Conservation (phyloP, 2,113 vertebrate genomes). For the Regulus satrapa region DNA sequence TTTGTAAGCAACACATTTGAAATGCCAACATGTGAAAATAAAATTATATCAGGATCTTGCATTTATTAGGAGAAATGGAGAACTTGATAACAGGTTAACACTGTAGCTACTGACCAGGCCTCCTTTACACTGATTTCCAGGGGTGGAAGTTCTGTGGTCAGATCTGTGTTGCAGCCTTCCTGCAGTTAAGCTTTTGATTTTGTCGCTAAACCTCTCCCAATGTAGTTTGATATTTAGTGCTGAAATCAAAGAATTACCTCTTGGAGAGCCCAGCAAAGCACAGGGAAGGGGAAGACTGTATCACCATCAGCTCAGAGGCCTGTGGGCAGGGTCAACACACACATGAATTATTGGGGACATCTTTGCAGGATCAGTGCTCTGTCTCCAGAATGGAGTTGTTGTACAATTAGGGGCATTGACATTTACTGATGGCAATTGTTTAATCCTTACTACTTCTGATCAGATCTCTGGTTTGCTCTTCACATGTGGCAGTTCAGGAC, state of each 20-base stretch:
- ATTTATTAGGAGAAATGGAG: background rate
- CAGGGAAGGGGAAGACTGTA: background rate
- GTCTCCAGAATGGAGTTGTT: background rate
- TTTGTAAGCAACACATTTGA: slow-evolving; percentile 49
- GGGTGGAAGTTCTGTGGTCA: background rate
- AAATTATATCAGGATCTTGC: background rate
- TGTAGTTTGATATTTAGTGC: background rate
- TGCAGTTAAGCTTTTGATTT: background rate
- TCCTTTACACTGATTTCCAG: background rate
- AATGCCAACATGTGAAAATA: slow-evolving; percentile 61
- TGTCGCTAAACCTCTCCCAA: background rate
- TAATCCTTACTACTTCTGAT: background rate
- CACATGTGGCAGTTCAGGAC: background rate
- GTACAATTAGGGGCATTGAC: background rate
- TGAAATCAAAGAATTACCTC: background rate
- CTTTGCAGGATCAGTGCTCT: background rate
- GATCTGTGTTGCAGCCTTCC: background rate
- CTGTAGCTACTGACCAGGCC: background rate
- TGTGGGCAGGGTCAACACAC: background rate
- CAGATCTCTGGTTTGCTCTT: background rate
- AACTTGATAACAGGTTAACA: background rate
- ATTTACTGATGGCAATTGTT: background rate
- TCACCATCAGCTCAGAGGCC: background rate
- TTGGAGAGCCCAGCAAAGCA: background rate
- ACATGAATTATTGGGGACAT: background rate